Percentiles rank a stretch among this genome's conserved stretches.
Evolutionary conservation across 2,113 vertebrate genomes (phyloP).

Genomic region (Dolichallabes microphthalmus): DNA sequence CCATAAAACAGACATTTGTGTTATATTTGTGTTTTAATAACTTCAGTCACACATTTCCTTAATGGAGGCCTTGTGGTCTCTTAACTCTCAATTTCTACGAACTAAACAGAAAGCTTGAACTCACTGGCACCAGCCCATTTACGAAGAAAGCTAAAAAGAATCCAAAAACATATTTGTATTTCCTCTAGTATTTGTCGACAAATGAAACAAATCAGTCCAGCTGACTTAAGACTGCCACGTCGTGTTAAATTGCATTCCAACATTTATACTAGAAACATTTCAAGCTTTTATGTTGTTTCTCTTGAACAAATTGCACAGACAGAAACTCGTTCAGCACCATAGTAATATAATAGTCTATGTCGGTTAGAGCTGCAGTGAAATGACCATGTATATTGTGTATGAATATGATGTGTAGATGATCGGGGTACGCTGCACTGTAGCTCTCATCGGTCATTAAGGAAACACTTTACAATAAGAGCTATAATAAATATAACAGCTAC

Average conservation of each 20-base stretch:
- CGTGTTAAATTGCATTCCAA: constrained; percentile 43
- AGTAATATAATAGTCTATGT: constrained; percentile 27
- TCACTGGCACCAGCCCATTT: constrained; percentile 62
- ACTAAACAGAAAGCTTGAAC: constrained; percentile 63
- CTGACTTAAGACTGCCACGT: constrained; percentile 65
- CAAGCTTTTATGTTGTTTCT: constrained; percentile 58
- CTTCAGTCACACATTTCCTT: background rate
- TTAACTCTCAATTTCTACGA: constrained; percentile 17
- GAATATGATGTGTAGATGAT: background rate
- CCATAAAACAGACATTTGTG: constrained; percentile 1
- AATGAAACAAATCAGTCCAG: constrained; percentile 72
- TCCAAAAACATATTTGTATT: constrained; percentile 43
- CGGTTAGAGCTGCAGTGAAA: constrained; percentile 11
- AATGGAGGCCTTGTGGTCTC: background rate
- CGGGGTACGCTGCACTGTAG: background rate
- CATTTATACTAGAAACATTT: constrained; percentile 37
- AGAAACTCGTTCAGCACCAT: constrained; percentile 45
- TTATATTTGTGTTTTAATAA: background rate
- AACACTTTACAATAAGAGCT: constrained; percentile 3
- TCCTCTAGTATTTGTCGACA: constrained; percentile 55
- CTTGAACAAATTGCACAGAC: constrained; percentile 55
- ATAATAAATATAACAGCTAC: constrained; percentile 1
- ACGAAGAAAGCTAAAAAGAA: constrained; percentile 58
- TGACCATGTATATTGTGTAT: background rate
- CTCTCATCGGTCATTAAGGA: background rate